Base-by-base conservation (phyloP, 2,888 invertebrate genomes). In the Sesia apiformis region DNA sequence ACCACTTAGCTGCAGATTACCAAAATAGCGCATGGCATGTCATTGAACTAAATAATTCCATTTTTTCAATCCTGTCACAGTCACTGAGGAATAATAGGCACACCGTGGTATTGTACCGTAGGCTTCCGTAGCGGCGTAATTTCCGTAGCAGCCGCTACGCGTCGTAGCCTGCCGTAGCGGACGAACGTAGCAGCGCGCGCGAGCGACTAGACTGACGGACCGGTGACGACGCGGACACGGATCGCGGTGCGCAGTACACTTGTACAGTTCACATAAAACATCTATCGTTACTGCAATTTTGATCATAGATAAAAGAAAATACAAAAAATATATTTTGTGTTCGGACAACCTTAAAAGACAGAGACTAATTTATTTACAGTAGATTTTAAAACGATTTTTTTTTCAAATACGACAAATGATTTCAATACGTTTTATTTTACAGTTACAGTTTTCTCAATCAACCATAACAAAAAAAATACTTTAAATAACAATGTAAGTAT, bases 181-280 rank as follows among this genome's bases (percentile, higher is more conserved):
- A 46, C 63, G 67, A 64, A 67, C 81, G 85, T 83, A 85, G 82
- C 78, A 70, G 66, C 64, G 70, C 78, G 72, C 84, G 82, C 78
- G 79, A 73, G 61, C 72, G 74, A 74, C 70, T 67, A 78, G 74
- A 85, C 87, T 83, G 85, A 68, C 66, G 72, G 76, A 74, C 75
- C 74, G 69, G 69, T 66, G 70, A 69, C 71, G 74, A 72, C 78
- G 77, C 80, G 74, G 58, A 70, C 77, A 76, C 83, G 83, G 78
- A 81, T 76, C 76, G 77, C 68, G 65, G 63, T 62, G 62, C 65
- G 66, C 65, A 87, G 87, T 71, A 69, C 62, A 81, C 50, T 50
- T 52, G 49, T 53, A 56, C 51, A 52, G n/a, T 56, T 59, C 63
- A 79, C 74, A 80, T 59, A 55, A 60, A 64, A 40, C 54, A 53